These are phyloP conservation scores for Coptodon bakossiorum DNA, from an alignment of 2,113 vertebrate species.

Conservation along the genomic window DNA sequence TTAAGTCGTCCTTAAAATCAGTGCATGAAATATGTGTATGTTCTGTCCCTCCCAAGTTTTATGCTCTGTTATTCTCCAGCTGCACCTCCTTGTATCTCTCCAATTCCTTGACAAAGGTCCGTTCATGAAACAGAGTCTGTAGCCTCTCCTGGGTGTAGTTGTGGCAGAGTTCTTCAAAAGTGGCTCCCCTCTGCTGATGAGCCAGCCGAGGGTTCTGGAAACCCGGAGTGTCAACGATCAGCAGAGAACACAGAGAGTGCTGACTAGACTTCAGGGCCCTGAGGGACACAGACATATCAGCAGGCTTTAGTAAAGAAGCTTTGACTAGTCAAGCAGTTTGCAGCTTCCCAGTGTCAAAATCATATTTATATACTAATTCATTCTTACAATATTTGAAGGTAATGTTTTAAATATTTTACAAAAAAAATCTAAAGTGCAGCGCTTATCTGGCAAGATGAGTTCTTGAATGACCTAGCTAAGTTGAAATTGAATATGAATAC, in stretches of 20 bases:
- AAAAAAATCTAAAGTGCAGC: not conserved
- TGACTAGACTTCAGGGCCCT: constrained; percentile 96
- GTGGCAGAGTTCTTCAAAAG: constrained; percentile 96
- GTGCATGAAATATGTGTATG: not conserved
- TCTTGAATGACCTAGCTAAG: not conserved
- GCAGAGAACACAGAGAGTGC: constrained; percentile 89
- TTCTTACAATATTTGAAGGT: not conserved
- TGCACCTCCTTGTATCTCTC: constrained; percentile 95
- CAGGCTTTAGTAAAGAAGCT: not conserved
- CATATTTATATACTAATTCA: not conserved
- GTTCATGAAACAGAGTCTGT: constrained; percentile 91
- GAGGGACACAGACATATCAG: not conserved
- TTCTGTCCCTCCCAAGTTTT: not conserved
- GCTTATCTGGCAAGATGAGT: not conserved
- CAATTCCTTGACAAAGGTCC: constrained; percentile 86
- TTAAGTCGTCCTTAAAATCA: not conserved
- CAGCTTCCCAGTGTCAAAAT: not conserved
- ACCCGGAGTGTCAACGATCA: constrained; percentile 93
- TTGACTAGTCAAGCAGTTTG: not conserved
- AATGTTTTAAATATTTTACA: not conserved
- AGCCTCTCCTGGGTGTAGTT: constrained; percentile 96
- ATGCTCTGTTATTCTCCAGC: not conserved
- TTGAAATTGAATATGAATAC: not conserved
- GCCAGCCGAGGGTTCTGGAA: constrained; percentile 88
- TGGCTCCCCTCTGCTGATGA: constrained; percentile 80